phyloP scores from a whole-genome alignment of 1,140 invertebrate species.

The Drosophila kepulauana region DNA sequence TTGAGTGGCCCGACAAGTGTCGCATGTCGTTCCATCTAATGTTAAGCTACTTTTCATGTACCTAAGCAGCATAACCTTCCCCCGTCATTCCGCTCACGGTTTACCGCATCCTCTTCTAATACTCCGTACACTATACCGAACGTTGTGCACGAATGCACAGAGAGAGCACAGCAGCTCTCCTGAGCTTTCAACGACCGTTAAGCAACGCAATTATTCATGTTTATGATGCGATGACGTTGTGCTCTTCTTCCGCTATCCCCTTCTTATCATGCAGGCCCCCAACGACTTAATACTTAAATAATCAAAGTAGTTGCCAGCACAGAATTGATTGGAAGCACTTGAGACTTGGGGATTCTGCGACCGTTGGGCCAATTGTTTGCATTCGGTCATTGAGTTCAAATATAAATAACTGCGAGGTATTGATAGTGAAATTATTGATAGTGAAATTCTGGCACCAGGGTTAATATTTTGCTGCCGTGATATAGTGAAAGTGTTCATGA shows the following conservation, averaged over 20 bases:
- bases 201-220: slow-evolving; percentile 79
- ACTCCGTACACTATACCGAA: neutral
- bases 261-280: neutral
- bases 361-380: slow-evolving; percentile 11
- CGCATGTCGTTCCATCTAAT: slow-evolving; percentile 75
- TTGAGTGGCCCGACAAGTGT: slow-evolving; percentile 67
- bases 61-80: slow-evolving; percentile 23
- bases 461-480: neutral
- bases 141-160: slow-evolving; percentile 4
- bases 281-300: slow-evolving; percentile 39
- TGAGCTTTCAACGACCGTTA: slow-evolving; percentile 75
- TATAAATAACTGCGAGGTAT: slow-evolving; percentile 24
- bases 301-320: slow-evolving; percentile 23
- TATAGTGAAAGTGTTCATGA: too few species aligned
- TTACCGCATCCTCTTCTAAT: neutral
- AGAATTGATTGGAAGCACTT: slow-evolving; percentile 25
- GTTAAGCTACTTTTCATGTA: slow-evolving; percentile 82
- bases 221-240: slow-evolving; percentile 73
- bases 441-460: slow-evolving; percentile 11
- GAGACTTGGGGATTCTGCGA: slow-evolving; percentile 2
- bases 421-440: slow-evolving; percentile 18
- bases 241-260: slow-evolving; percentile 3
- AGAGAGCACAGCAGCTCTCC: slow-evolving; percentile 44
- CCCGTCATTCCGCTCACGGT: neutral
- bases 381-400: slow-evolving; percentile 7